Base-by-base conservation (phyloP, 2,888 invertebrate genomes). In the Lycophotia porphyrea region DNA sequence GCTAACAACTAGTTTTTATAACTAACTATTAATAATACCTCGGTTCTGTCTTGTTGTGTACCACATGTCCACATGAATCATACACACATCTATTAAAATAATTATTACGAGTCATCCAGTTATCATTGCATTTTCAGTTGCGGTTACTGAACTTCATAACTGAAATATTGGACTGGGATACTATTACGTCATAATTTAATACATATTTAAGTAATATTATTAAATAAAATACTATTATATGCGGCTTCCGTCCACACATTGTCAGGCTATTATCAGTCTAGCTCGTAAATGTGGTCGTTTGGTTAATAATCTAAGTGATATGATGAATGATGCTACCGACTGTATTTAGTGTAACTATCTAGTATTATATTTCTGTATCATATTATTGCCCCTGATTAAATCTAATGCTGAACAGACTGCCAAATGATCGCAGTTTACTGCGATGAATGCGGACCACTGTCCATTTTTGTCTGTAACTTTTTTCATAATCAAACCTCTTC, bases 171-270 rank as follows among this genome's bases (percentile, higher is more conserved):
- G 15, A 64, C 42, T 58, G 36, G 39, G 47, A 64, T 65, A 70
- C 2, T 60, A 47, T 60, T 61, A 66, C 47, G 34, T 71, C 69
- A 75, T 70, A 71, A 74, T 27, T 13, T 78, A 34, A 42, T 80
- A 66, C 42, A 61, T 75, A 76, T 76, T 80, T 61, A 39, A 65
- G 72, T 80, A 39, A 58, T 60, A 60, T 71, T 52, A 78, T 69
- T 49, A 66, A 66, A 72, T 79, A 65, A 49, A 58, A 67, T 74
- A 74, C 18, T 63, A 66, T 58, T 58, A 71, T 61, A 52, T 69
- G 76, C 31, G 21, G 68, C 73, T 80, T 80, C 83, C 73, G 83
- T 47, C 55, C 68, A 65, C 80, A 77, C 80, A 72, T 79, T 73
- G 64, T 63, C 76, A 52, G n/a, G 21, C 27, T 27, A 61, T 58